Evolutionary conservation across 2,113 vertebrate genomes (phyloP).

Genomic region (Noctilio leporinus): DNA sequence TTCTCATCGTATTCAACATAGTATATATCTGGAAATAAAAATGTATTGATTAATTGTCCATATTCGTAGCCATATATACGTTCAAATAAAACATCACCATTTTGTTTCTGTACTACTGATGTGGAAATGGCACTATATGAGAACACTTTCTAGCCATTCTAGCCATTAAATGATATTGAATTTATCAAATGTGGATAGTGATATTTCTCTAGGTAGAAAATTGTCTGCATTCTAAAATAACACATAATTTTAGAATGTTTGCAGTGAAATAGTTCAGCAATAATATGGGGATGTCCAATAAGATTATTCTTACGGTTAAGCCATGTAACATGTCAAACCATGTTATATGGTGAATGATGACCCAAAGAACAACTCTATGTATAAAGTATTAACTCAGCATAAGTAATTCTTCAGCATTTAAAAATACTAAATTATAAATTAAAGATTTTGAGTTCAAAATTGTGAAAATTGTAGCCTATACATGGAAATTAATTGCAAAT

Average conservation of each 20-base stretch:
- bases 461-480: background rate
- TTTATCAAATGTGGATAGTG: background rate
- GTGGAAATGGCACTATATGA: background rate
- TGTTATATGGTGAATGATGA: background rate
- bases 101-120: background rate
- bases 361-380: background rate
- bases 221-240: background rate
- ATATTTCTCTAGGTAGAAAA: background rate
- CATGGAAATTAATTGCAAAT: background rate
- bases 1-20: background rate
- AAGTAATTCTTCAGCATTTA: background rate
- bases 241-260: background rate
- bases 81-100: background rate
- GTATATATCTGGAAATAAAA: background rate
- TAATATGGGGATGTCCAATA: background rate
- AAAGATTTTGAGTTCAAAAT: background rate
- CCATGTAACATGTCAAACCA: background rate
- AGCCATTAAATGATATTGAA: background rate
- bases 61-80: background rate
- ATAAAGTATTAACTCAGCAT: background rate
- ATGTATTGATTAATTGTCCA: background rate
- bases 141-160: background rate
- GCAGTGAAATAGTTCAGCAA: background rate
- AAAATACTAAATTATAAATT: background rate
- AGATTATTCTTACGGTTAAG: background rate